Percentiles rank a stretch among this genome's conserved stretches.
Evolutionary conservation across 2,113 vertebrate genomes (phyloP).

Genomic region (Cygnus buccinator): DNA sequence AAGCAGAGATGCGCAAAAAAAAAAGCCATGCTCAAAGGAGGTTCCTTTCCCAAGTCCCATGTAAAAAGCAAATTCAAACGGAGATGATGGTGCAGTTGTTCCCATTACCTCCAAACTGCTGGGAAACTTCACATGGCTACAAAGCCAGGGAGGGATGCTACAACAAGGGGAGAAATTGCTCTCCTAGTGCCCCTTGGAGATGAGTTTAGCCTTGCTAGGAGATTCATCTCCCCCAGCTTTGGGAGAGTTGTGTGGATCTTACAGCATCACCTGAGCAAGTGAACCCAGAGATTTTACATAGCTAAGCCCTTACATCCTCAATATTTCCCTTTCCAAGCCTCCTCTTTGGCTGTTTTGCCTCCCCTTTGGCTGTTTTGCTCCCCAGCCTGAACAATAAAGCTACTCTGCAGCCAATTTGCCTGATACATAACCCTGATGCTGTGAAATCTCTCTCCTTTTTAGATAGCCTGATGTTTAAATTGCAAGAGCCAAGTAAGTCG

Average conservation of each 20-base stretch:
- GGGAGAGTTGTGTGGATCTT: background rate
- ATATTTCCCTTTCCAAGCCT: background rate
- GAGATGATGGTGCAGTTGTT: background rate
- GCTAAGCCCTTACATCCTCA: background rate
- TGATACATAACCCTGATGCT: fast-evolving
- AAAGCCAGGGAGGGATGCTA: background rate
- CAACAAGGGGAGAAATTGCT: background rate
- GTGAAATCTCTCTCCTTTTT: background rate
- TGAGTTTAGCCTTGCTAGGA: background rate
- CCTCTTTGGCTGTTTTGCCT: background rate
- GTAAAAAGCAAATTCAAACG: background rate
- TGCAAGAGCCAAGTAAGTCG: conserved; percentile 5
- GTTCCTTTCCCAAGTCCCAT: fast-evolving
- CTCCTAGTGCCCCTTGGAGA: background rate
- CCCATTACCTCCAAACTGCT: background rate
- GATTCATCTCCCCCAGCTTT: background rate
- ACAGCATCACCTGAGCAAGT: background rate
- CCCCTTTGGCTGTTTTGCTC: background rate
- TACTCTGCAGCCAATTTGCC: background rate
- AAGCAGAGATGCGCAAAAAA: background rate
- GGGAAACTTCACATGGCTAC: background rate
- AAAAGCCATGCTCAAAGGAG: background rate
- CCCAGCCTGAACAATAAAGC: background rate
- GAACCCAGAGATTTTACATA: too few relatives aligned
- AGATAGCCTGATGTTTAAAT: conserved; percentile 20